Evolutionary conservation across 2,797 vertebrate genomes (phyloP).

Genomic region (Tarsius wallacei): DNA sequence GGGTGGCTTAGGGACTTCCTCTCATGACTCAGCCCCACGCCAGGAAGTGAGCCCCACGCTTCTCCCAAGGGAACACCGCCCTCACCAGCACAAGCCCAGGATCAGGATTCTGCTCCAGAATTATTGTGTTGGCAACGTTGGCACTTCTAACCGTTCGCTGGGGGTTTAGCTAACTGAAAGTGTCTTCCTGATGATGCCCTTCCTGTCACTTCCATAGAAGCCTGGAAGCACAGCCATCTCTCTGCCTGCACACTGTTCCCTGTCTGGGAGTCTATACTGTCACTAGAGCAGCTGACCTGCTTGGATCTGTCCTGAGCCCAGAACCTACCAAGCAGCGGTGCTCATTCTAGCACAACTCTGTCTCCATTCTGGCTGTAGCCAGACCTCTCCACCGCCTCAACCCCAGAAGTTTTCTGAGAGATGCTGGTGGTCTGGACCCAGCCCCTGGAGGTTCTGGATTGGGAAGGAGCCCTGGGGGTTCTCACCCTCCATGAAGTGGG

Average conservation of each 20-base stretch:
- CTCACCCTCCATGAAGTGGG: background rate
- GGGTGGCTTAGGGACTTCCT: slow-evolving; percentile 53
- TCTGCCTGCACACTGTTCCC: too few relatives aligned
- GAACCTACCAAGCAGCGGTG: background rate
- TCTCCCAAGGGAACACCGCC: rapidly evolving
- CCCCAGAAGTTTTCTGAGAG: background rate
- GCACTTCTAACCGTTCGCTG: background rate
- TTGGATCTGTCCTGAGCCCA: background rate
- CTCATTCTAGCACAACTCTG: background rate
- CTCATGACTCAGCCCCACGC: slow-evolving; percentile 59
- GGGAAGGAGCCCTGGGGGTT: background rate
- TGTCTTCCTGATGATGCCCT: background rate
- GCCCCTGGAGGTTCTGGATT: background rate
- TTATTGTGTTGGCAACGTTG: too few relatives aligned
- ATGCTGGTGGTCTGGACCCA: too few relatives aligned
- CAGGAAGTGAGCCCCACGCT: background rate
- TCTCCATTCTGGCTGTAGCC: background rate
- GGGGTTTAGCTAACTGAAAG: background rate
- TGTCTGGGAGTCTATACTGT: rapidly evolving
- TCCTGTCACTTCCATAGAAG: background rate
- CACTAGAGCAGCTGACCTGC: background rate
- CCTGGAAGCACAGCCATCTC: too few relatives aligned
- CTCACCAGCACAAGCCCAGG: rapidly evolving
- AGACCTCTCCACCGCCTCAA: too few relatives aligned
- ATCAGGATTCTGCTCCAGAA: rapidly evolving